phyloP scores from a whole-genome alignment of 1,140 invertebrate genomes.

The Scaptomyza graminum region DNA sequence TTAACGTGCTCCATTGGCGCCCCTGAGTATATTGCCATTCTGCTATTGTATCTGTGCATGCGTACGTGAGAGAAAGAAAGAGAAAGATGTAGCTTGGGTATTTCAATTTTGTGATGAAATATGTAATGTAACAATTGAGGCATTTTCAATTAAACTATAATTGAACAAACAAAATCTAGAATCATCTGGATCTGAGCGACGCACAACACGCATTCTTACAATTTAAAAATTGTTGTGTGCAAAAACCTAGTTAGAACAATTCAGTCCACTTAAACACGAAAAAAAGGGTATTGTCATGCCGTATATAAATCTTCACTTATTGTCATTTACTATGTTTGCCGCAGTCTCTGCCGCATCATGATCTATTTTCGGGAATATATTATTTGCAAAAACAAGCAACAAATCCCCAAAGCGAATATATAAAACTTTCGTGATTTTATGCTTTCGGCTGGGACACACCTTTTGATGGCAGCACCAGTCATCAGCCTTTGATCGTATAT shows the following conservation, averaged over 20 bases:
- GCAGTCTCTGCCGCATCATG: constrained; percentile 66
- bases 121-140: neutral
- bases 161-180: neutral
- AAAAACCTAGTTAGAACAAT: too few relatives aligned
- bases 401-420: constrained; percentile 54
- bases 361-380: constrained; percentile 74
- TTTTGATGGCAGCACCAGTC: constrained; percentile 54
- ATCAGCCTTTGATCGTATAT: constrained; percentile 56
- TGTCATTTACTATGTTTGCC: constrained; percentile 56
- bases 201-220: neutral
- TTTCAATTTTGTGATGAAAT: constrained; percentile 14
- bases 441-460: constrained; percentile 56
- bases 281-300: constrained; percentile 38
- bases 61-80: constrained; percentile 10
- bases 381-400: constrained; percentile 64
- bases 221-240: neutral
- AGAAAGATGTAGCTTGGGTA: constrained; percentile 3
- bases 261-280: neutral
- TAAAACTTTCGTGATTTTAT: constrained; percentile 72
- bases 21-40: constrained; percentile 43
- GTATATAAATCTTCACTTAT: constrained; percentile 12
- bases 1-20: constrained; percentile 40
- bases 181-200: neutral
- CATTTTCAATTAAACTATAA: neutral
- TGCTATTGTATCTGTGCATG: constrained; percentile 17